phyloP scores from a whole-genome alignment of 2,888 invertebrate species.

The Drosophila imparisetae region DNA sequence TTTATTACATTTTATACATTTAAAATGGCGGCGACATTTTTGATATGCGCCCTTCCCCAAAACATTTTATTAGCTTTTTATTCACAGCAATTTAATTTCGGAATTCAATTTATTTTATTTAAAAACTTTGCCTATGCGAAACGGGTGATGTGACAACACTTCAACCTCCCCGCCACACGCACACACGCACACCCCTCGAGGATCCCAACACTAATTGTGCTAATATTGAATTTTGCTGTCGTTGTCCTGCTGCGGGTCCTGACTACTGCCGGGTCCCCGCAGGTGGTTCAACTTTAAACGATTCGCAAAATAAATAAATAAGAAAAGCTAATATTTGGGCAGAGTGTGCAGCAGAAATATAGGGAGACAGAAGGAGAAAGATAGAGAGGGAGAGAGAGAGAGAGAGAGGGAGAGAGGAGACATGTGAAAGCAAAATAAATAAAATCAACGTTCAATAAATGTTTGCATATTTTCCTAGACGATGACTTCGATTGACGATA shows the following conservation, averaged over 20 bases:
- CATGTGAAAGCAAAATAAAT: constrained; percentile 66
- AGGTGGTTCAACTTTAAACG: constrained; percentile 78
- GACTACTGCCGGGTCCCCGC: constrained; percentile 44
- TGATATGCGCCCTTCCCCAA: neutral
- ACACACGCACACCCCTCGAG: neutral
- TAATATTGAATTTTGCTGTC: constrained; percentile 69
- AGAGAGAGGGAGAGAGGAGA: neutral
- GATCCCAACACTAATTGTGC: constrained; percentile 69
- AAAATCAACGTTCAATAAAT: constrained; percentile 80
- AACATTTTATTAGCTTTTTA: neutral
- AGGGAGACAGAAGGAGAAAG: neutral
- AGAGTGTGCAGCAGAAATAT: constrained; percentile 1
- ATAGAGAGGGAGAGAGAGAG: neutral
- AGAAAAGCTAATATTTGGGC: constrained; percentile 71
- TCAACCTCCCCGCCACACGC: neutral
- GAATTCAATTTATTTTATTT: constrained; percentile 66
- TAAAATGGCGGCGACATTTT: neutral
- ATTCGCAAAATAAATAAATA: constrained; percentile 75
- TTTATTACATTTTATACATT: neutral
- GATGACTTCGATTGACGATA: constrained; percentile 64
- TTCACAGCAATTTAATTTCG: constrained; percentile 25
- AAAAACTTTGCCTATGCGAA: constrained; percentile 32
- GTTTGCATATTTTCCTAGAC: constrained; percentile 80
- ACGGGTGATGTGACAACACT: neutral
- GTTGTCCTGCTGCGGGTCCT: constrained; percentile 36